A percentile compares a stretch with the other conserved stretches of the same genome.
Evolutionary conservation across 2,888 invertebrate species (phyloP).

Genomic region (Rhagophthalmus giganteus): DNA sequence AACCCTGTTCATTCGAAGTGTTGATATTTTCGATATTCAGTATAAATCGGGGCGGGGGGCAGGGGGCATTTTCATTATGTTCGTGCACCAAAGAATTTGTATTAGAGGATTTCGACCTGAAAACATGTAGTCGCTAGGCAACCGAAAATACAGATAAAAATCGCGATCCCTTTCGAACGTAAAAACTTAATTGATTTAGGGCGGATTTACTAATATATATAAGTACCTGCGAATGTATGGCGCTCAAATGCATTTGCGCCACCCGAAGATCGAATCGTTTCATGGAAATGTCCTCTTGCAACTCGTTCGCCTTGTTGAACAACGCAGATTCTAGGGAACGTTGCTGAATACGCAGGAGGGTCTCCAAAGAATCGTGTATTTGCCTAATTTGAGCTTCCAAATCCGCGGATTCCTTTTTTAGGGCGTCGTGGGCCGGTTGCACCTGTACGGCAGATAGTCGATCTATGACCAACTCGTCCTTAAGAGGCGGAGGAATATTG

Average conservation of each 20-base stretch:
- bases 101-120: conserved; percentile 13
- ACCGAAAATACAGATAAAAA: conserved; percentile 4
- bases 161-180: neutral
- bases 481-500: conserved; percentile 72
- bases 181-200: neutral
- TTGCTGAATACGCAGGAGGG: conserved; percentile 78
- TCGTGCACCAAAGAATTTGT: conserved; percentile 10
- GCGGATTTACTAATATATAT: conserved; percentile 1
- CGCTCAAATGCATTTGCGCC: conserved; percentile 86
- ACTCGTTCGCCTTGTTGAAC: conserved; percentile 92
- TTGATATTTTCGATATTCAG: too few species aligned
- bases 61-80: too few species aligned
- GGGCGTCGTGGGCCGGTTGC: conserved; percentile 73
- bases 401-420: conserved; percentile 81
- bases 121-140: conserved; percentile 30
- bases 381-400: conserved; percentile 86
- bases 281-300: conserved; percentile 92
- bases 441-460: conserved; percentile 72
- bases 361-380: conserved; percentile 83
- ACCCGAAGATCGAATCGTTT: conserved; percentile 92
- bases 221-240: conserved; percentile 88
- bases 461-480: conserved; percentile 83
- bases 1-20: too few species aligned
- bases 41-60: neutral
- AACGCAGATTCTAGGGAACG: conserved; percentile 78